Percentiles rank a stretch among this genome's conserved stretches.
These are phyloP conservation scores for Ptilodon capucinus DNA, from an alignment of 2,888 invertebrate species.

Conservation along the genomic window DNA sequence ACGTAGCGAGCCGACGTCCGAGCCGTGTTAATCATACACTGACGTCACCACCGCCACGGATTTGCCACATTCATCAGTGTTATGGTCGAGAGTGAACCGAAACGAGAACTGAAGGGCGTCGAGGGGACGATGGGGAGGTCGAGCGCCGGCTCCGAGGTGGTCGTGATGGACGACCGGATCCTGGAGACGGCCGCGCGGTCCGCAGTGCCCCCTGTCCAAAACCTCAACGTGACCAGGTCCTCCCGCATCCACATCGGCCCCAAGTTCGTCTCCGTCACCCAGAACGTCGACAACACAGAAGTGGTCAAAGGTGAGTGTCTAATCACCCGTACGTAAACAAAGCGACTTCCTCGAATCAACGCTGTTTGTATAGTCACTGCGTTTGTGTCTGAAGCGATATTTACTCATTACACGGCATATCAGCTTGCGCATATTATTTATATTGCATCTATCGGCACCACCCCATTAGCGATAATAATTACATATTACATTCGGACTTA, in stretches of 20 bases:
- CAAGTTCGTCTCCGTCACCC: slow-evolving; percentile 64
- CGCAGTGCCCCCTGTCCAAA: slow-evolving; percentile 43
- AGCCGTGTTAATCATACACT: slow-evolving; percentile 21
- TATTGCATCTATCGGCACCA: slow-evolving; percentile 10
- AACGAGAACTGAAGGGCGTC: slow-evolving; percentile 28
- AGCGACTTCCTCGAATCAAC: slow-evolving; percentile 20
- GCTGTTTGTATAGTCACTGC: slow-evolving; percentile 11
- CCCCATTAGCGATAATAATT: slow-evolving; percentile 16
- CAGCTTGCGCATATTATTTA: slow-evolving; percentile 24
- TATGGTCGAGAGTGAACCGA: slow-evolving; percentile 41
- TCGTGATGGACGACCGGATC: slow-evolving; percentile 42
- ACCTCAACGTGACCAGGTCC: slow-evolving; percentile 60
- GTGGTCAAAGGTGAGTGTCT: slow-evolving; percentile 66
- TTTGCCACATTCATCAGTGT: slow-evolving; percentile 30
- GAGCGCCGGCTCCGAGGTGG: slow-evolving; percentile 48
- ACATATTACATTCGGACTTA: not conserved
- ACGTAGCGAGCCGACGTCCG: slow-evolving; percentile 44
- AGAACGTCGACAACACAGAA: slow-evolving; percentile 66
- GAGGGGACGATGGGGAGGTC: slow-evolving; percentile 32
- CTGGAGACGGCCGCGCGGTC: slow-evolving; percentile 36
- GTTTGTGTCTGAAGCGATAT: slow-evolving; percentile 21
- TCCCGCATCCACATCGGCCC: slow-evolving; percentile 65
- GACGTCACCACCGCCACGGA: slow-evolving; percentile 37
- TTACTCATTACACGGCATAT: slow-evolving; percentile 9
- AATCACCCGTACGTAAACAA: slow-evolving; percentile 22